Evolutionary conservation across 2,113 vertebrate species (phyloP).

Genomic region (Corydoras sp.): DNA sequence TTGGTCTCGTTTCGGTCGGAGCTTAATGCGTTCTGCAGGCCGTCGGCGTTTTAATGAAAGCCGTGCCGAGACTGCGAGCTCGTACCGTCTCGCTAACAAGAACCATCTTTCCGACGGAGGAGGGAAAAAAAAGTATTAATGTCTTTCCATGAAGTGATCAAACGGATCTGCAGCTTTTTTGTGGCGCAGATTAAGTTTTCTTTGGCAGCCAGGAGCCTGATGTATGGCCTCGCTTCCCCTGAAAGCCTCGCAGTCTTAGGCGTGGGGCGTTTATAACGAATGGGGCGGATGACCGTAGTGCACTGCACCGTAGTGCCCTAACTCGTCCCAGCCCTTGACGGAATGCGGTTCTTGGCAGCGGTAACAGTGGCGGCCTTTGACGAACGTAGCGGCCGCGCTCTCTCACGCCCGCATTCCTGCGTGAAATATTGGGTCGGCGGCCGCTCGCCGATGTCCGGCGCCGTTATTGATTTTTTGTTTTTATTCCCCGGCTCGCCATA

Average conservation of each 20-base stretch:
- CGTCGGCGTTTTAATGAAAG: not conserved
- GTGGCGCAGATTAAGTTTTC: slow-evolving; percentile 28
- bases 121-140: slow-evolving; percentile 26
- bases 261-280: slow-evolving; percentile 36
- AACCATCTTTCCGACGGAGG: slow-evolving; percentile 22
- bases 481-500: not conserved
- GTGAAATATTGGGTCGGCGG: slow-evolving; percentile 50
- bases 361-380: slow-evolving; percentile 46
- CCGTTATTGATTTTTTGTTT: slow-evolving; percentile 44
- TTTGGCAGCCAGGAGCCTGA: slow-evolving; percentile 35
- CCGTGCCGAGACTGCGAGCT: not conserved
- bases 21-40: slow-evolving; percentile 25
- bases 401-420: slow-evolving; percentile 44
- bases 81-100: slow-evolving; percentile 8
- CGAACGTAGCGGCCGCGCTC: slow-evolving; percentile 33
- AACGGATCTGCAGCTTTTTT: slow-evolving; percentile 24
- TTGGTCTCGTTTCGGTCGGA: not conserved
- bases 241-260: slow-evolving; percentile 23
- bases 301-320: slow-evolving; percentile 23
- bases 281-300: slow-evolving; percentile 32
- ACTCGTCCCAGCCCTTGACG: slow-evolving; percentile 23
- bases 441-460: slow-evolving; percentile 51
- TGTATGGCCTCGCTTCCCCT: slow-evolving; percentile 37
- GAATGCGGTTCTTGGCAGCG: slow-evolving; percentile 47
- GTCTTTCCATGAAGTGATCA: slow-evolving; percentile 32